A percentile compares a stretch with the other conserved stretches of the same genome.
Conservation (phyloP, 2,113 vertebrate genomes). For the Toxotes jaculatrix region DNA sequence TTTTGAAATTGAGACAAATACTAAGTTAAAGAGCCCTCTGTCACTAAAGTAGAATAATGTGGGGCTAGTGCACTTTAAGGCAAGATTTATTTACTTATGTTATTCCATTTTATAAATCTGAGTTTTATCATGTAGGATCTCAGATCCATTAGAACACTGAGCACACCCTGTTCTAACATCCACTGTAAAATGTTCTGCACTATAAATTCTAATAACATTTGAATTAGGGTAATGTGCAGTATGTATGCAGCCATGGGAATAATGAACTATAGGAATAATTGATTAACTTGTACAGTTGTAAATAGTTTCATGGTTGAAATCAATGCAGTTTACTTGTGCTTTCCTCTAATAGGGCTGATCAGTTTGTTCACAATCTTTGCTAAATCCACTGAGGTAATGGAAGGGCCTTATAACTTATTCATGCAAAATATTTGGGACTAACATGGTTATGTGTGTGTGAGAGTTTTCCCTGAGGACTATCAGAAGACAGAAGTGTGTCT, state of each 20-base stretch:
- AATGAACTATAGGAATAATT: constrained; percentile 18
- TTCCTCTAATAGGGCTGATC: constrained; percentile 34
- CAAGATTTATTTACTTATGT: background rate
- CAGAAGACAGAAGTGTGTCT: constrained; percentile 7
- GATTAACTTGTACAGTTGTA: constrained; percentile 65
- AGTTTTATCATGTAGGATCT: background rate
- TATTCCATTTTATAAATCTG: constrained; percentile 3
- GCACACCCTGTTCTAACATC: background rate
- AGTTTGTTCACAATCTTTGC: constrained; percentile 29
- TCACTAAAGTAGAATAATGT: background rate
- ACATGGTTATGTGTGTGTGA: background rate
- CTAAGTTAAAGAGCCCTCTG: background rate
- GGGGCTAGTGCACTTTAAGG: constrained; percentile 3
- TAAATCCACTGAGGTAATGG: constrained; percentile 1
- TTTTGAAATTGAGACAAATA: background rate
- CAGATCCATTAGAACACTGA: background rate
- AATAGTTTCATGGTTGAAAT: constrained; percentile 47
- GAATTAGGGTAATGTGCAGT: constrained; percentile 18
- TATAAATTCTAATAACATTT: constrained; percentile 21
- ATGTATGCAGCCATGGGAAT: constrained; percentile 7
- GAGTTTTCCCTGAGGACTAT: background rate
- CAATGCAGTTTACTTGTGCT: constrained; percentile 16
- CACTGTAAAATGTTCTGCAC: constrained; percentile 12
- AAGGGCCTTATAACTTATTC: constrained; percentile 34
- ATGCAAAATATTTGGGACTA: constrained; percentile 26